These are phyloP conservation scores for Ormyrus thymus DNA, from an alignment of 2,888 invertebrate genomes.

Conservation along the genomic window DNA sequence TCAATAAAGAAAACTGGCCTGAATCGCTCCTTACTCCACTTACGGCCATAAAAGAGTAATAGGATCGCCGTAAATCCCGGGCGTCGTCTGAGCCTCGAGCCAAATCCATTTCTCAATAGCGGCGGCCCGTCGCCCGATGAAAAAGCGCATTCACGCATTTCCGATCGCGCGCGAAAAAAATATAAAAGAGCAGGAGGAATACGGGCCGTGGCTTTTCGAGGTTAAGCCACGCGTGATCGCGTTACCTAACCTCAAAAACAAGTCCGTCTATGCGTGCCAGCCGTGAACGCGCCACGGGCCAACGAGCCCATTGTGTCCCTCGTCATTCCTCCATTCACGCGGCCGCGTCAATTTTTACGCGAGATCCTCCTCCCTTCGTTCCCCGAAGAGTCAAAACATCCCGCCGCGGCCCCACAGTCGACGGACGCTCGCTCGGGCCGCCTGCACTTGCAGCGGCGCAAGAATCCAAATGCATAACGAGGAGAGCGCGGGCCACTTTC, in stretches of 20 bases:
- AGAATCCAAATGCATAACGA: slow-evolving; percentile 28
- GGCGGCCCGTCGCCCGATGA: no score
- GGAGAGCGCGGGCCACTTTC: slow-evolving; percentile 39
- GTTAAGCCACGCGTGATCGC: slow-evolving; percentile 43
- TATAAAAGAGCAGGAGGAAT: background rate
- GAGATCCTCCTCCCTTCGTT: background rate
- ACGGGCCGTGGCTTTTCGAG: slow-evolving; percentile 16
- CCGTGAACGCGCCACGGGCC: slow-evolving; percentile 59
- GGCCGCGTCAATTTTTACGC: slow-evolving; percentile 31
- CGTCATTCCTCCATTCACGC: slow-evolving; percentile 40
- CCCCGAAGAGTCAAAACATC: slow-evolving; percentile 9
- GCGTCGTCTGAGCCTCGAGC: no score
- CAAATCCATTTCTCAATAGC: no score
- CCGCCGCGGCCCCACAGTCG: no score
- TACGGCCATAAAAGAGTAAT: no score
- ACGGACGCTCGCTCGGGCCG: no score
- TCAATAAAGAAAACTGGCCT: no score
- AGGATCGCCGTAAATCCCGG: background rate
- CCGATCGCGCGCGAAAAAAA: background rate
- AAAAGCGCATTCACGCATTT: background rate
- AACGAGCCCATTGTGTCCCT: slow-evolving; percentile 64
- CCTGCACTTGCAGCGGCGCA: background rate
- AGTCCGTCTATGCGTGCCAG: no score
- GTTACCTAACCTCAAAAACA: slow-evolving; percentile 47
- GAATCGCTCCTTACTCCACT: no score